Conservation (phyloP, 2,113 vertebrate species). For the Larimichthys crocea region DNA sequence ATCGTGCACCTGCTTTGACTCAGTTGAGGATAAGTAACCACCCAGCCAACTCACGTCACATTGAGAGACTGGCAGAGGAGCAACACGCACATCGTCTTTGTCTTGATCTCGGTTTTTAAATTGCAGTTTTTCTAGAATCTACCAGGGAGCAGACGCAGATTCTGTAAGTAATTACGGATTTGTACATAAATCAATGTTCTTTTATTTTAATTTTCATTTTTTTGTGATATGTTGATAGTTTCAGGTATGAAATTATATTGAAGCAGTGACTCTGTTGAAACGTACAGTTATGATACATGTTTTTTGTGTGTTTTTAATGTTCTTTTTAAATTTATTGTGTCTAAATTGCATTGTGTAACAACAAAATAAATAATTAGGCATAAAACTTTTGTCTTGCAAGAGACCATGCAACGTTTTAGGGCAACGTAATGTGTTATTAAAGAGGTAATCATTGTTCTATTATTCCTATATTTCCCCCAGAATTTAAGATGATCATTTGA, state of each 20-base stretch:
- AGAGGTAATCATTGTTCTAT: background rate
- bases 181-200: background rate
- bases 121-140: background rate
- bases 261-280: background rate
- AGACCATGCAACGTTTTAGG: background rate
- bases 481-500: background rate
- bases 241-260: background rate
- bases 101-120: background rate
- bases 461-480: no score
- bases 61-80: background rate
- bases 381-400: background rate
- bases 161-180: slow-evolving; percentile 49
- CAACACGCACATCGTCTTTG: background rate
- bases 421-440: background rate
- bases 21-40: slow-evolving; percentile 17
- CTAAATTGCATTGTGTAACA: background rate
- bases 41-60: slow-evolving; percentile 24
- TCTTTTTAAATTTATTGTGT: background rate
- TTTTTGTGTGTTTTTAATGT: background rate
- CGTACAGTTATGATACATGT: background rate
- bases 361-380: background rate
- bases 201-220: background rate
- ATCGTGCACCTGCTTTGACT: slow-evolving; percentile 40
- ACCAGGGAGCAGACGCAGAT: background rate
- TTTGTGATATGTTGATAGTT: background rate